Percentiles rank a stretch among this genome's conserved stretches.
phyloP scores from a whole-genome alignment of 2,797 vertebrate genomes.

The Paramormyrops hopkinsi region DNA sequence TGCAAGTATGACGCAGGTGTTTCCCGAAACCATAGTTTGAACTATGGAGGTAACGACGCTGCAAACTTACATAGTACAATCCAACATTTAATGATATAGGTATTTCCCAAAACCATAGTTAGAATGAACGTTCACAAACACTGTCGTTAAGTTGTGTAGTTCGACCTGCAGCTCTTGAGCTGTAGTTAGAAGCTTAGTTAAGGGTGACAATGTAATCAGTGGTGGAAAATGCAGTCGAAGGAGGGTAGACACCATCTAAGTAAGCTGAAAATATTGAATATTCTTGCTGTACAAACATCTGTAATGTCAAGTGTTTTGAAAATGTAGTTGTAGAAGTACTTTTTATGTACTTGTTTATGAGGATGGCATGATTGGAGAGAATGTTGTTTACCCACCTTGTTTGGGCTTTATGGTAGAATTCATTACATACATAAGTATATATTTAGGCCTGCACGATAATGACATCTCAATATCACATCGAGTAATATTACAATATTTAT shows the following conservation, averaged over 20 bases:
- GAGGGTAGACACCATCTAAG: neutral
- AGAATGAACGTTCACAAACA: neutral
- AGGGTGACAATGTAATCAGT: neutral
- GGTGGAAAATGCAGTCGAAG: neutral
- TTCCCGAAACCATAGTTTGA: neutral
- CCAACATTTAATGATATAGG: neutral
- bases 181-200: neutral
- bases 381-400: neutral
- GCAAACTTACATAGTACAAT: neutral
- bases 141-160: neutral
- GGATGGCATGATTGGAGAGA: neutral
- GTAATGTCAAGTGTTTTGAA: neutral
- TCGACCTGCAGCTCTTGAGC: too few relatives aligned
- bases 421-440: neutral
- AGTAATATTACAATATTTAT: neutral
- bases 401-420: neutral
- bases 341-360: neutral
- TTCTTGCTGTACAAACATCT: neutral
- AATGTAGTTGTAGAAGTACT: neutral
- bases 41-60: neutral
- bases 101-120: too few relatives aligned
- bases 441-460: neutral
- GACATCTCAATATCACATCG: neutral
- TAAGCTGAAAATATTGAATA: neutral
- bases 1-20: neutral